These are phyloP conservation scores for Ceratitis capitata DNA, from an alignment of 1,140 invertebrate genomes.

Conservation along the genomic window DNA sequence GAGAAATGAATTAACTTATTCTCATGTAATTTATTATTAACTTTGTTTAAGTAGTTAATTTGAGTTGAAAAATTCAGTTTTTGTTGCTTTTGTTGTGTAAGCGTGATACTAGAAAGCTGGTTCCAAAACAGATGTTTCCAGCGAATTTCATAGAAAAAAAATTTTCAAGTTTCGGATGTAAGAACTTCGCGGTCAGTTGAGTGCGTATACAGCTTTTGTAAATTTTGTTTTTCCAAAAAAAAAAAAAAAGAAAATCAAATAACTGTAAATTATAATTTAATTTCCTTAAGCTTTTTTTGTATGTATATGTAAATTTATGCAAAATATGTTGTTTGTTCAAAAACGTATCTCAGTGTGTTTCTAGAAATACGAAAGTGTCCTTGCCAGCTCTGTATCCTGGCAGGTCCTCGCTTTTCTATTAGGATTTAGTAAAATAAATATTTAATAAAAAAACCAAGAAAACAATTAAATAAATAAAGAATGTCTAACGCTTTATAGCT, in stretches of 20 bases:
- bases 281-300: slow-evolving; percentile 52
- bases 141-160: not conserved
- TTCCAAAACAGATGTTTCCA: not conserved
- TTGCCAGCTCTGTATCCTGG: not conserved
- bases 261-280: not conserved
- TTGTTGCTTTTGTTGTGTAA: slow-evolving; percentile 7
- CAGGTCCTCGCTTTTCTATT: not conserved
- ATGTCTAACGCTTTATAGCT: slow-evolving; percentile 48
- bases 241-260: not conserved
- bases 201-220: slow-evolving; percentile 23
- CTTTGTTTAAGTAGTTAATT: slow-evolving; percentile 39
- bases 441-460: slow-evolving; percentile 39
- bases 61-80: slow-evolving; percentile 24
- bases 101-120: not conserved
- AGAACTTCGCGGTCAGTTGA: no score
- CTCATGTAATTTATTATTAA: slow-evolving; percentile 3
- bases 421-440: slow-evolving; percentile 41
- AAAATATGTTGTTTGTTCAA: slow-evolving; percentile 54
- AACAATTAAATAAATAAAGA: no score
- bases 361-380: not conserved
- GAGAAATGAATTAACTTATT: not conserved
- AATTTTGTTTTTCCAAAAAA: not conserved
- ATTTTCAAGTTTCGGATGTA: no score
- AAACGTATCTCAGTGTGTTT: slow-evolving; percentile 63
- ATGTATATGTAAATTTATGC: slow-evolving; percentile 47